Evolutionary conservation across 1,140 invertebrate genomes (phyloP), one percentile per base, ranked within the genome.

Genomic region (Nephila pilipes): DNA sequence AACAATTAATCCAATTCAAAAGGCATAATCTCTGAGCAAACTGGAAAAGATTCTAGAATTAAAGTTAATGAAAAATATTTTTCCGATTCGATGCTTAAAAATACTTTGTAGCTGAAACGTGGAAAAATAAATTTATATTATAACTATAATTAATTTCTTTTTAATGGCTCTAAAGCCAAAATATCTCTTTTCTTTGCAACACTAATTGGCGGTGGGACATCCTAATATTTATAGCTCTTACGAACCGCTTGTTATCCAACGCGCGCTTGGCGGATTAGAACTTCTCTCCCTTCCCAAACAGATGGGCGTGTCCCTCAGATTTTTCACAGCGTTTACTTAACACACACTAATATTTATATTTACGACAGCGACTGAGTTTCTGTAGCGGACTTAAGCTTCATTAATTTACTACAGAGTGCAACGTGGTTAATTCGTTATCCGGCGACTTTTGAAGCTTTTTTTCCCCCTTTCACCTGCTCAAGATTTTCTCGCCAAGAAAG

Each of bases 361-460:
- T 90, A 90, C 88, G 88, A 80, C 20, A 58, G 36, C 29, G 58
- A 80, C 88, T 58, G 60, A 14, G 60, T 63, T n/a, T 89, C 38
- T 29, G 63, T 55, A 29, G 25, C 18, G 10, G 25, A 38, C 14
- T 10, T 46, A 87, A 87, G 25, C 20, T 46, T 65, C 90, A 85
- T 92, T 92, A 92, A 92, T 92, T 92, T 92, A 92, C 36, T 36
- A 25, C 16, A 25, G n/a, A n/a, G 80, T 14, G 60, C 25, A 8
- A 46, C 16, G 18, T 55, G 85, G 58, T 92, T 92, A 92, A 92
- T 92, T 92, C 60, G 36, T 92, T 92, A 92, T 55, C 75, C 75
- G 32, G 60, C 6, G 46, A 63, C 58, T 36, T 85, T 58, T 60
- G 1, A 75, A 1, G 36, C 6, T 65, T 6, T 32, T 10, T 58